Conservation (phyloP, 2,888 invertebrate genomes). For the Lasius platythorax region DNA sequence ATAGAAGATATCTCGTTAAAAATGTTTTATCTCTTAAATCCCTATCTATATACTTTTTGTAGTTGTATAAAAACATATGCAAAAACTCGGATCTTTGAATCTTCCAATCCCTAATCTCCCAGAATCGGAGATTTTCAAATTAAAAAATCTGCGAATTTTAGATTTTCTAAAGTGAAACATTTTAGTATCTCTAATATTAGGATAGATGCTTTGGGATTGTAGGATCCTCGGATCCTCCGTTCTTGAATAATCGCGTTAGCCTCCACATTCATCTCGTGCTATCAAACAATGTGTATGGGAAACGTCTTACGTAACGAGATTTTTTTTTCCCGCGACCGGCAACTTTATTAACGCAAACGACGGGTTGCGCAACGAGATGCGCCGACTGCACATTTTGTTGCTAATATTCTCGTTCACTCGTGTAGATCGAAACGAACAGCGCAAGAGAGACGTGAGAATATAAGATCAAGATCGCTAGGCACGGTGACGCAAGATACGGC, state of each 20-base stretch:
- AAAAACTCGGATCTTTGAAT: conserved; percentile 1
- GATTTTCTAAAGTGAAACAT: background rate
- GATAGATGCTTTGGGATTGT: background rate
- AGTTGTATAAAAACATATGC: background rate
- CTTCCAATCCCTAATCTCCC: background rate
- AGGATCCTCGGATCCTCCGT: background rate
- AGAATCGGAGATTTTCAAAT: background rate
- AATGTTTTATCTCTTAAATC: background rate
- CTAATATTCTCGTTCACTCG: conserved; percentile 64
- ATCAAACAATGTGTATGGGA: conserved; percentile 28
- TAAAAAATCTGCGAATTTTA: background rate
- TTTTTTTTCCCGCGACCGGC: conserved; percentile 42
- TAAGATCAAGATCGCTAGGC: conserved; percentile 78
- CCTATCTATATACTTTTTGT: background rate
- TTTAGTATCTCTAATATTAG: background rate
- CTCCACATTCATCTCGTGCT: conserved; percentile 25
- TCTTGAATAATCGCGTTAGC: conserved; percentile 39
- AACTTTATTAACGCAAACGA: conserved; percentile 60
- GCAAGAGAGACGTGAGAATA: conserved; percentile 80
- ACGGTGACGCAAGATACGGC: conserved; percentile 78
- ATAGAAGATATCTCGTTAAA: conserved; percentile 22
- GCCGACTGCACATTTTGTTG: conserved; percentile 60
- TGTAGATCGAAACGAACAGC: conserved; percentile 66
- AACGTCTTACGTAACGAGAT: conserved; percentile 57
- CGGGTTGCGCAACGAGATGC: conserved; percentile 42